Evolutionary conservation across 2,113 vertebrate genomes (phyloP), one percentile per base, ranked within the genome.

Genomic region (Chaetops frenatus): DNA sequence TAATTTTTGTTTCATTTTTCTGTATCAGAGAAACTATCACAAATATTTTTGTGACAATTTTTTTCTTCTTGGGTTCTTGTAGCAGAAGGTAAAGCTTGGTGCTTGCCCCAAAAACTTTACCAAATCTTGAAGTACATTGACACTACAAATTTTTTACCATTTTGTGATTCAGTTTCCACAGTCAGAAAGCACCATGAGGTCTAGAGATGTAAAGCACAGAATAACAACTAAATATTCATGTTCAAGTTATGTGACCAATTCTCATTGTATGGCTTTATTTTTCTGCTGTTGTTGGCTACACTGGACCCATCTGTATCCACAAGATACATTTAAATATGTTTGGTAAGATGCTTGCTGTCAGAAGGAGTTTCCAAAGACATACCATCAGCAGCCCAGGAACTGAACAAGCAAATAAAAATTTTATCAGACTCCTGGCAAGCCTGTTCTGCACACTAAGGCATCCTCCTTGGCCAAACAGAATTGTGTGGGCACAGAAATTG

Each of bases 181-280:
- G 28, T 62, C n/a, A 84, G 35, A 89, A 95, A 70, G 17, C 10
- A 54, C 15, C 35, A 77, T 21, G 18, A 73, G 35, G 18, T 57
- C 25, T 93, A 40, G 54, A 85, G 33, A 86, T 47, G 29, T 36
- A 79, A 85, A 72, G 15, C 38, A 25, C 13, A 35, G 54, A 81
- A 50, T 79, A 92, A 35, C 20, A 78, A 40, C 53, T 60, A 67
- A 82, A 45, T 82, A 54, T 72, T 78, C 7, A 17, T 38, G 28
- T 76, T 92, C 36, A 67, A 87, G 50, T 76, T 57, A 45, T 50
- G 53, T 69, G 24, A 86, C 40, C 33, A 56, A 3, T 87, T 92
- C 66, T 91, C 73, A 82, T 66, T 69, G 54, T 40, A 85, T 23
- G n/a, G n/a, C 29, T 94, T 92, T 91, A 80, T 81, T 92, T 95